phyloP scores from a whole-genome alignment of 2,797 vertebrate genomes.

The Bucorvus abyssinicus region DNA sequence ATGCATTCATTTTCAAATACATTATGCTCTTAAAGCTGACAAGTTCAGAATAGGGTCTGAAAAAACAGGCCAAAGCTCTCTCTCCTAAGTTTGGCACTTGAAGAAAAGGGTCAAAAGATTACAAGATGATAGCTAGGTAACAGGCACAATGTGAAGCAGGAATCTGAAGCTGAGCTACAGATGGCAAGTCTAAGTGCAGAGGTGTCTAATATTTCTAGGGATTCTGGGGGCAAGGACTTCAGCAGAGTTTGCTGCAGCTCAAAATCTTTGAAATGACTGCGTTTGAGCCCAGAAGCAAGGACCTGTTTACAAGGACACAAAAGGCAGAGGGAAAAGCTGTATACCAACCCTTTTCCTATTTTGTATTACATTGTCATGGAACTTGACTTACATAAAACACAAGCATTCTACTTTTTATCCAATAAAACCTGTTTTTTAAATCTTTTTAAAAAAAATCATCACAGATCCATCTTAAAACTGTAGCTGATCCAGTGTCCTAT shows the following conservation, averaged over 20 bases:
- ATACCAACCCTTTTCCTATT: background rate
- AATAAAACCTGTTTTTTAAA: background rate
- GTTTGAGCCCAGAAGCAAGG: background rate
- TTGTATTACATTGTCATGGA: background rate
- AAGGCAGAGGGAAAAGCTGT: background rate
- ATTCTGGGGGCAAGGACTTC: background rate
- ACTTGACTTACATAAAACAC: background rate
- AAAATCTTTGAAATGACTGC: background rate
- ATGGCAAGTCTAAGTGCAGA: background rate
- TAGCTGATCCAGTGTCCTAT: background rate
- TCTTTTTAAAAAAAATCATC: background rate
- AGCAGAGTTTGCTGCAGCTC: background rate
- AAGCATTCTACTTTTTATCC: background rate
- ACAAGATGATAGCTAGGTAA: background rate
- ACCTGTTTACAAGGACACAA: slow-evolving; percentile 4
- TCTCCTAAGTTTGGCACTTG: background rate
- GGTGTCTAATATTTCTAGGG: background rate
- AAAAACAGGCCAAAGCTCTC: background rate
- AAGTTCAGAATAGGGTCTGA: background rate
- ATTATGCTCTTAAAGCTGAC: background rate
- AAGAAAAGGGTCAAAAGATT: background rate
- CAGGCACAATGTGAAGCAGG: background rate
- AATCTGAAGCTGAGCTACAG: background rate
- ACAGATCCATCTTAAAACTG: background rate
- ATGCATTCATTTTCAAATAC: background rate